Evolutionary conservation across 2,113 vertebrate species (phyloP).

Genomic region (Rhinichthys klamathensis): DNA sequence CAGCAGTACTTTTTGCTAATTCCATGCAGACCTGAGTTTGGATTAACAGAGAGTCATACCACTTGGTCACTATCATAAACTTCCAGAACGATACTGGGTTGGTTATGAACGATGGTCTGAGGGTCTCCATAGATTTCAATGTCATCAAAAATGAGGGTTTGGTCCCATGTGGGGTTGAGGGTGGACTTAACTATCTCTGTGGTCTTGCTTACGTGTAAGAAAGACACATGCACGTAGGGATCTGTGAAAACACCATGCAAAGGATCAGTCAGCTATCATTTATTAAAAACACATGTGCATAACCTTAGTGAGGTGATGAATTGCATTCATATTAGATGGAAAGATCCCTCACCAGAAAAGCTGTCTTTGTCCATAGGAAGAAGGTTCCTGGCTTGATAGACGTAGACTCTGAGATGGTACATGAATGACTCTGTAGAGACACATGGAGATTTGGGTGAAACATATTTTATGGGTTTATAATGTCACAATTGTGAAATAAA

Average conservation of each 20-base stretch:
- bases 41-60: slow-evolving; percentile 79
- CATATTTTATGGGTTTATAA: no score
- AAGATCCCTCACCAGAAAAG: slow-evolving; percentile 87
- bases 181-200: slow-evolving; percentile 88
- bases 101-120: slow-evolving; percentile 75
- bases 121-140: slow-evolving; percentile 93
- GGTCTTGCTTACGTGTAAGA: slow-evolving; percentile 94
- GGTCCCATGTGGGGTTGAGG: slow-evolving; percentile 95
- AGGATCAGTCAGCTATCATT: slow-evolving; percentile 5
- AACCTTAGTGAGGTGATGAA: slow-evolving; percentile 2
- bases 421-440: slow-evolving; percentile 78
- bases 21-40: neutral
- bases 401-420: slow-evolving; percentile 94
- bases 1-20: neutral
- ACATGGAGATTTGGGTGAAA: slow-evolving; percentile 14
- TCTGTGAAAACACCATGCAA: slow-evolving; percentile 75
- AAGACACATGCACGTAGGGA: slow-evolving; percentile 94
- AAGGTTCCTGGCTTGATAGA: slow-evolving; percentile 94
- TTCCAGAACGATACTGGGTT: slow-evolving; percentile 88
- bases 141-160: slow-evolving; percentile 94
- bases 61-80: slow-evolving; percentile 96
- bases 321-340: slow-evolving; percentile 5
- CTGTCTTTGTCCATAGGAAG: slow-evolving; percentile 96
- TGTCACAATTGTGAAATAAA: no score
- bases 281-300: neutral